phyloP scores from a whole-genome alignment of 2,113 vertebrate species.

The Anoura caudifer region DNA sequence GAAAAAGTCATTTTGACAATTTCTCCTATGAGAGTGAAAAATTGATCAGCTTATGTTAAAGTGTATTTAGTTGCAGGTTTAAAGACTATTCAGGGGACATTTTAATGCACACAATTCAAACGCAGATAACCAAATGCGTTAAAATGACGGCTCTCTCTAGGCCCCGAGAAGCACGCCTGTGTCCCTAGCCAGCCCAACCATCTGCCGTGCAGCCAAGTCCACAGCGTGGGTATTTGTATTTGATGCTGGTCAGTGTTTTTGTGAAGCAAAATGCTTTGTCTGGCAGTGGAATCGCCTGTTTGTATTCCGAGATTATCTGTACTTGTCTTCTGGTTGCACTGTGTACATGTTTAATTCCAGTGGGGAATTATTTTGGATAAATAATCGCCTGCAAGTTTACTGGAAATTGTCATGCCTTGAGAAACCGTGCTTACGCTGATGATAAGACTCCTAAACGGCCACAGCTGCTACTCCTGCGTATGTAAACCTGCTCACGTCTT shows the following conservation, averaged over 20 bases:
- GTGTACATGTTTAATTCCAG: neutral
- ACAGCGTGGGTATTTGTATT: neutral
- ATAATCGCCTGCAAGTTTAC: neutral
- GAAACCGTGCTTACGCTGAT: neutral
- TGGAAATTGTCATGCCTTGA: neutral
- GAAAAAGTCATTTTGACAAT: neutral
- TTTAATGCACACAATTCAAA: neutral
- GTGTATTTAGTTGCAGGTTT: neutral
- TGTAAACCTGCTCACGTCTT: neutral
- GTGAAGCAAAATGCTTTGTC: neutral
- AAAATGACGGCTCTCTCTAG: neutral
- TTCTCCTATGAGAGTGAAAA: neutral
- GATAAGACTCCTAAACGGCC: neutral
- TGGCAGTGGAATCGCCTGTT: neutral
- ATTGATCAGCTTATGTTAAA: neutral
- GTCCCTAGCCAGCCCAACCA: fast-evolving
- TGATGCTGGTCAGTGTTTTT: neutral
- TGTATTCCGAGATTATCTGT: neutral
- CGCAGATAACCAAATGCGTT: neutral
- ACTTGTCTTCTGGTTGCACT: neutral
- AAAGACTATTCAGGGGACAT: neutral
- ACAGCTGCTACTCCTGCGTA: neutral
- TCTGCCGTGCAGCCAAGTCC: neutral
- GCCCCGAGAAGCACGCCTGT: neutral
- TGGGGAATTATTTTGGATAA: neutral